Base-by-base conservation (phyloP, 2,113 vertebrate genomes). In the Hippocampus mohnikei region DNA sequence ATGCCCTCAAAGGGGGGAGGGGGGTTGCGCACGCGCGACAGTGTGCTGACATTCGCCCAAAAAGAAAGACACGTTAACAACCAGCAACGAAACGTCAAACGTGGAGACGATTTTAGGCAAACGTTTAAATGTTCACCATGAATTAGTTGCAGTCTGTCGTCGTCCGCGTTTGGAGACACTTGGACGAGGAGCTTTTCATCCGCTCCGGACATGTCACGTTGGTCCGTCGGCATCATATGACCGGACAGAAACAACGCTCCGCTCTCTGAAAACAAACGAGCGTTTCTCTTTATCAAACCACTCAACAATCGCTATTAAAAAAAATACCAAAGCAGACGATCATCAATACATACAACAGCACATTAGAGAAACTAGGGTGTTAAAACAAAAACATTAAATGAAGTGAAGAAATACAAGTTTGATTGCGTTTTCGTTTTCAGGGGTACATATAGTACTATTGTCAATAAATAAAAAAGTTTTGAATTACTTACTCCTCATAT, bases 61-160 rank as follows among this genome's bases (percentile, higher is more conserved):
- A 62, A 20, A 37, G 12, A 20, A 40, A 62, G 21, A 5, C 33
- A 20, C 33, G 29, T 62, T 13, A 10, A 41, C 60, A 40, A n/a
- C 7, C 29, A 3, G 29, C 33, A 21, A 3, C 8, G 6, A 20
- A 20, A 3, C 8, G 27, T 60, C 29, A 37, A 23, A 1, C 8
- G 15, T 60, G 27, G 2, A 20, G 16, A 1, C 18, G 1, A 33
- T 33, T 20, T 5, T 37, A 18, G 37, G 20, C 9, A 18, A 29
- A 60, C 29, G 16, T 37, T 15, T 16, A 41, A 21, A 46, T 15
- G 12, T 9, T 46, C 23, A 65, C 63, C 63, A 46, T 27, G 42
- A 46, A 46, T 65, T 37, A 65, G 12, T 15, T 65, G 42, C 63
- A 44, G 41, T 65, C 46, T 65, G 63, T 46, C 42, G n/a, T 27